Evolutionary conservation across 2,797 vertebrate species (phyloP).

Genomic region (Thaleichthys pacificus): DNA sequence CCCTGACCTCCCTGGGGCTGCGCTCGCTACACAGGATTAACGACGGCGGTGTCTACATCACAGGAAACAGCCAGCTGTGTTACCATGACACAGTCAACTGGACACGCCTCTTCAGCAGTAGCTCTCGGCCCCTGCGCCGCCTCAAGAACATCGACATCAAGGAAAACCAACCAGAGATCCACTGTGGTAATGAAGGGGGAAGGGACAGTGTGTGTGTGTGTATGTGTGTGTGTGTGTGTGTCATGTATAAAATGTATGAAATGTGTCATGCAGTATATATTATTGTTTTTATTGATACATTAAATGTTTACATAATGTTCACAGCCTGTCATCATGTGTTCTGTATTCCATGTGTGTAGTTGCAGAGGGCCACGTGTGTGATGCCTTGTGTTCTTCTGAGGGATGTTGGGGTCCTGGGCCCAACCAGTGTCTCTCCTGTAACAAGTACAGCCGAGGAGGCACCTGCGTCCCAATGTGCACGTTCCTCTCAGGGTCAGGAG

Average conservation of each 20-base stretch:
- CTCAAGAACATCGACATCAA: conserved; percentile 70
- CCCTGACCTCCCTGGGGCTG: conserved; percentile 86
- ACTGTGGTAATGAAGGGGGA: conserved; percentile 82
- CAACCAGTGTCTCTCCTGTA: conserved; percentile 86
- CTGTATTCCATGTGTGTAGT: conserved; percentile 58
- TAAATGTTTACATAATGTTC: background rate
- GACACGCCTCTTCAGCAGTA: conserved; percentile 73
- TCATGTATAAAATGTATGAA: background rate
- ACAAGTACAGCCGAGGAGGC: conserved; percentile 81
- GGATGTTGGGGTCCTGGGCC: conserved; percentile 93
- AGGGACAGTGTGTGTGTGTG: conserved; percentile 42
- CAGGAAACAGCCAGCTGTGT: conserved; percentile 86
- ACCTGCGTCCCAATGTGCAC: conserved; percentile 86
- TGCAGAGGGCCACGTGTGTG: conserved; percentile 80
- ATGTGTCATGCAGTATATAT: no score
- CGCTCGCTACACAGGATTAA: conserved; percentile 85
- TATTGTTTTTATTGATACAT: no score
- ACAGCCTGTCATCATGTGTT: conserved; percentile 43
- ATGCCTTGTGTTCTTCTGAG: conserved; percentile 83
- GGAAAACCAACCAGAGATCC: conserved; percentile 69
- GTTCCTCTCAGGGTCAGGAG: conserved; percentile 81
- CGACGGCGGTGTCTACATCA: conserved; percentile 86
- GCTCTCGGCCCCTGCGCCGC: conserved; percentile 47
- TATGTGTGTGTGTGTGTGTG: conserved; percentile 12
- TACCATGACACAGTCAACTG: conserved; percentile 88